Conservation (phyloP, 2,113 vertebrate species). For the human region DNA sequence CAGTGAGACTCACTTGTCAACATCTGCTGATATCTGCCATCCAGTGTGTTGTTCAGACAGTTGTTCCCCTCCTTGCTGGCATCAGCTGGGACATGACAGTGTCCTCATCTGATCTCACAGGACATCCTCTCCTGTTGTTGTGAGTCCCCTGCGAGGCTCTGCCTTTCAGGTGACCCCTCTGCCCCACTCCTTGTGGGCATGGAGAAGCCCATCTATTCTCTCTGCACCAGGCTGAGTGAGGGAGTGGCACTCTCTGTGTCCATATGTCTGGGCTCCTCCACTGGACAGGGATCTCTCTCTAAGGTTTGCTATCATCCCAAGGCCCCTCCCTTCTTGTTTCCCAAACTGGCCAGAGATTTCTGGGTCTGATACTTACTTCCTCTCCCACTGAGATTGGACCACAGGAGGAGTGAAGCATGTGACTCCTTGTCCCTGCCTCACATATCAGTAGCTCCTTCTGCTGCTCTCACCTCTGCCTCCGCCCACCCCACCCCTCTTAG, state of each 20-base stretch:
- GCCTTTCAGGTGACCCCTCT: neutral
- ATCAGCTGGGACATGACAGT: neutral
- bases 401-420: neutral
- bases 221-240: no score
- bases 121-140: neutral
- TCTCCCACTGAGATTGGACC: neutral
- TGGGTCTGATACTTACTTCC: neutral
- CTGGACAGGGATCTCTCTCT: neutral
- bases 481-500: rapidly evolving
- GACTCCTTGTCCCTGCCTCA: neutral
- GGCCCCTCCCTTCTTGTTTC: neutral
- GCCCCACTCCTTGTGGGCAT: neutral
- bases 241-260: neutral
- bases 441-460: neutral
- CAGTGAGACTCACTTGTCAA: neutral
- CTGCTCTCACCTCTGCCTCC: neutral
- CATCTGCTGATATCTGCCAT: neutral
- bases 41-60: neutral
- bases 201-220: neutral
- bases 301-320: neutral
- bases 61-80: neutral
- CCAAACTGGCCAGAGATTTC: neutral
- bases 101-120: neutral
- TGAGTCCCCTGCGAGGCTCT: neutral
- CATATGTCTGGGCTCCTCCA: neutral